A percentile compares a stretch with the other conserved stretches of the same genome.
Conservation (phyloP, 2,113 vertebrate species). For the Girardinichthys multiradiatus region DNA sequence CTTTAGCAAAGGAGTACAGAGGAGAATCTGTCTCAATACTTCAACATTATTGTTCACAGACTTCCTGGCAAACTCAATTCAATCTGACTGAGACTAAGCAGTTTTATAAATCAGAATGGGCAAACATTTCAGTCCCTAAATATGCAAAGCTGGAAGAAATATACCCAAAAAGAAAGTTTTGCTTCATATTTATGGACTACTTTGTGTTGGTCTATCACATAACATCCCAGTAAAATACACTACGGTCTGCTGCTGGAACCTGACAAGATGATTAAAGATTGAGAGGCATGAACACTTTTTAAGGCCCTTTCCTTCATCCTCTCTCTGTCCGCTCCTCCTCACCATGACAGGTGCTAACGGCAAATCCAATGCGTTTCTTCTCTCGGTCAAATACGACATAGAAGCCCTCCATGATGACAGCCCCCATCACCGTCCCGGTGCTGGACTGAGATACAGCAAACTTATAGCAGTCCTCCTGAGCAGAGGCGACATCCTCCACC, state of each 20-base stretch:
- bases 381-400: conserved; percentile 96
- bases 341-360: conserved; percentile 96
- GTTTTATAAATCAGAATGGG: not conserved
- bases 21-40: too few relatives aligned
- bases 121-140: not conserved
- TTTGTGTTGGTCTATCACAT: not conserved
- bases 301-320: not conserved
- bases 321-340: conserved; percentile 54
- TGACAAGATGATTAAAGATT: not conserved
- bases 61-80: too few relatives aligned
- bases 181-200: not conserved
- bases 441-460: conserved; percentile 97
- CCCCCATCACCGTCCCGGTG: conserved; percentile 96
- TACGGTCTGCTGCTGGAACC: too few relatives aligned
- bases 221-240: not conserved
- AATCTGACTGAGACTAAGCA: not conserved
- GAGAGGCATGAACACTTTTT: not conserved
- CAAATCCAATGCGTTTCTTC: conserved; percentile 92
- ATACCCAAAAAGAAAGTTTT: not conserved
- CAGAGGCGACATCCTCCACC: conserved; percentile 93
- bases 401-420: conserved; percentile 99
- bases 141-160: not conserved
- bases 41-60: too few relatives aligned
- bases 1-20: too few relatives aligned
- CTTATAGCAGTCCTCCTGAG: conserved; percentile 97